Evolutionary conservation across 2,113 vertebrate species (phyloP), one percentile per base, ranked within the genome.

Genomic region (Halichoeres trimaculatus): DNA sequence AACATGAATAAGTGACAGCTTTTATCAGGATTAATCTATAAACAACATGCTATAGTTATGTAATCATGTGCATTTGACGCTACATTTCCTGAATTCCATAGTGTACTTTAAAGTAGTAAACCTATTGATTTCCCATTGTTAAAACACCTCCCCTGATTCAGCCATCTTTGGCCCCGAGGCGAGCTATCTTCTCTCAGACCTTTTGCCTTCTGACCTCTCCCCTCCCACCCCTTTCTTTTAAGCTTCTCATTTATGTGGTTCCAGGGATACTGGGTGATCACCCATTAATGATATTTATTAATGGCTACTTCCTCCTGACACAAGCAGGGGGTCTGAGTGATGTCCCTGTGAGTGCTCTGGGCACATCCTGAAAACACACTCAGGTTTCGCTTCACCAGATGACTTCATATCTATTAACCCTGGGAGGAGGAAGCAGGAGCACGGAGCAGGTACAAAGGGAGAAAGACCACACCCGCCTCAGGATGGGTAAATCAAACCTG

Each of bases 371-470:
- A 90, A 51, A 87, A 90, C 81, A 89, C 78, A 87, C 83, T 87
- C 76, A 53, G 85, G 83, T 92, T 93, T 87, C 78, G 80, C 58
- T 77, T 74, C 48, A 20, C 68, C 89, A 82, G 86, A 94, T 93
- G 93, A 93, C 92, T 93, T 94, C 91, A 94, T 93, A 86, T 93
- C 92, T 93, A 92, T 93, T 93, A 92, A 93, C 89, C 88, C 86
- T 71, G 81, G 65, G 74, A 85, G 88, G 83, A 90, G 85, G 81
- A 87, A 78, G 61, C 69, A 66, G 69, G 85, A 88, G 84, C 72
- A 71, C 14, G 48, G 78, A 83, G 78, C 87, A 91, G 90, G 91
- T 91, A 91, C 85, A 89, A 88, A 48, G 89, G 69, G 76, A 89
- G 26, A 23, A 41, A 81, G 88, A 88, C 82, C 84, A 89, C 80